Evolutionary conservation across 1,140 invertebrate genomes (phyloP).

Genomic region (Diabrotica undecimpunctata): DNA sequence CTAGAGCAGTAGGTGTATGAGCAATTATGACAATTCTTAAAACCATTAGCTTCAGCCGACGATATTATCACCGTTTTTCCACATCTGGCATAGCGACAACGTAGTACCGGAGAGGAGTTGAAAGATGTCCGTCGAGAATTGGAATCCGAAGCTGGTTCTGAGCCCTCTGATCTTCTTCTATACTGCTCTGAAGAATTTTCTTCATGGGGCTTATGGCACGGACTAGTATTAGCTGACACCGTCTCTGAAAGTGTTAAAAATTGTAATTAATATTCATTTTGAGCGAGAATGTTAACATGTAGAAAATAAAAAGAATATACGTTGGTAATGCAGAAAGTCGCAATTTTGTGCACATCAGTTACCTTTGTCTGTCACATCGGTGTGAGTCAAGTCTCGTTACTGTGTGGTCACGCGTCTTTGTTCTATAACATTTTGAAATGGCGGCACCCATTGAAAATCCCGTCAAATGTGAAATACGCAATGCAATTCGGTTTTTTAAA

Average conservation of each 20-base stretch:
- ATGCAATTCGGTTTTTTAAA: too few relatives aligned
- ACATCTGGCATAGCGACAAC: conserved; percentile 76
- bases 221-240: conserved; percentile 49
- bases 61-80: conserved; percentile 54
- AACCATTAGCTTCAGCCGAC: conserved; percentile 59
- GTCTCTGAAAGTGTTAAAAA: conserved; percentile 40
- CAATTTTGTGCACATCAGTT: conserved; percentile 9
- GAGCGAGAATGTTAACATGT: too few relatives aligned
- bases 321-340: not conserved
- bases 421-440: too few relatives aligned
- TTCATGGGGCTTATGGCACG: conserved; percentile 48
- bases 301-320: not conserved
- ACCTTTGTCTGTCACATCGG: too few relatives aligned
- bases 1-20: conserved; percentile 82
- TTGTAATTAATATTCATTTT: too few relatives aligned
- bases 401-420: too few relatives aligned
- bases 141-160: conserved; percentile 43
- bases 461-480: too few relatives aligned
- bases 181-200: conserved; percentile 37
- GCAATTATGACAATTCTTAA: conserved; percentile 86
- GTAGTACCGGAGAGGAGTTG: conserved; percentile 52
- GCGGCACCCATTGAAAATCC: too few relatives aligned
- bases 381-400: too few relatives aligned
- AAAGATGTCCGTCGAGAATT: conserved; percentile 35
- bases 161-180: conserved; percentile 54